phyloP scores from a whole-genome alignment of 2,888 invertebrate species.

The Chromoteleia sp. region DNA sequence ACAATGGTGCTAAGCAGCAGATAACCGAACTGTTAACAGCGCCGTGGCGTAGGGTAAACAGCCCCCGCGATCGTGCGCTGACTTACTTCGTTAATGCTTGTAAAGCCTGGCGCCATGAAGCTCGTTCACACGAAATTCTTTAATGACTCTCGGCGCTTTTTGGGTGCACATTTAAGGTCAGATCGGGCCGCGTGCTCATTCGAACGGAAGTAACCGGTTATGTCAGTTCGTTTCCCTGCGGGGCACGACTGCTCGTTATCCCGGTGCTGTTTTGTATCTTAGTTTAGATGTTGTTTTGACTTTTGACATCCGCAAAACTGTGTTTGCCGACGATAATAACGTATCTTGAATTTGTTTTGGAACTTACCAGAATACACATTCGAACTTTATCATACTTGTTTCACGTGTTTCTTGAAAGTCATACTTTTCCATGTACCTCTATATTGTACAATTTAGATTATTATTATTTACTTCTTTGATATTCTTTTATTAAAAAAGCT shows the following conservation, averaged over 20 bases:
- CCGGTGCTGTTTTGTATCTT: conserved; percentile 20
- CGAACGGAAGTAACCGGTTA: conserved; percentile 48
- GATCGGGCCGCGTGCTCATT: conserved; percentile 13
- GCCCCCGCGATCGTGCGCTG: conserved; percentile 31
- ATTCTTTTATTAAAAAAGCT: too few relatives aligned
- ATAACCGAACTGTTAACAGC: conserved; percentile 75
- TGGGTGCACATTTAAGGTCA: conserved; percentile 54
- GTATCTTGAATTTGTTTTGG: conserved; percentile 9
- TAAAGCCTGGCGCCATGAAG: conserved; percentile 61
- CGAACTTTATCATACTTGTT: not conserved
- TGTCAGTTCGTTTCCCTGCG: conserved; percentile 31
- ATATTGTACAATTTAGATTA: not conserved
- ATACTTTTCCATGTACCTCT: too few relatives aligned
- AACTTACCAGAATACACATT: conserved; percentile 7
- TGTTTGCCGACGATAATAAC: conserved; percentile 7
- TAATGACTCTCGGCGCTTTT: conserved; percentile 71
- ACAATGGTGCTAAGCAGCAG: conserved; percentile 83
- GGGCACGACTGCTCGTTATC: conserved; percentile 39
- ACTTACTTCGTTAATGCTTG: conserved; percentile 62
- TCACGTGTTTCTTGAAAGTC: not conserved
- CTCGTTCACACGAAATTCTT: conserved; percentile 75
- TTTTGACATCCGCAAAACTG: conserved; percentile 26
- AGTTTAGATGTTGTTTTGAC: conserved; percentile 45
- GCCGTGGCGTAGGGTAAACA: conserved; percentile 43
- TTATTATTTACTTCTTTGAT: too few relatives aligned